These are phyloP conservation scores for Microcebus murinus DNA, from an alignment of 2,113 vertebrate genomes.

Conservation along the genomic window DNA sequence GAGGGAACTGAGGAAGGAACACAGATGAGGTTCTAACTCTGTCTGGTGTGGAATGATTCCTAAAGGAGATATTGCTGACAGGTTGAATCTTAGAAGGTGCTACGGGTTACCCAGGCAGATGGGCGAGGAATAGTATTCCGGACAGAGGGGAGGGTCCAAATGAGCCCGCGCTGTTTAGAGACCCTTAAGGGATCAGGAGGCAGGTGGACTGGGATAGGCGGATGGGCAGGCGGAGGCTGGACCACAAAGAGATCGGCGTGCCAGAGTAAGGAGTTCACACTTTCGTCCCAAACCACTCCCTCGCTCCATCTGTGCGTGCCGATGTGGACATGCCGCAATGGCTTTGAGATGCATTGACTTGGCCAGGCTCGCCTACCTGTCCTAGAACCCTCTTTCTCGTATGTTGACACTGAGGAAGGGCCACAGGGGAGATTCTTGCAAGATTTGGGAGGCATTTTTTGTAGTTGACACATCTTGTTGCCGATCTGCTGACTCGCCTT, in stretches of 20 bases:
- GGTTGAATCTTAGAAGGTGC: background rate
- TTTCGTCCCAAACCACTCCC: background rate
- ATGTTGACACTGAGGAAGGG: background rate
- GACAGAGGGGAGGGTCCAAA: no score
- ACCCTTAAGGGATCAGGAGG: background rate
- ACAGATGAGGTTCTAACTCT: background rate
- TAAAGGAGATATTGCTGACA: background rate
- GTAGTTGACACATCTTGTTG: background rate
- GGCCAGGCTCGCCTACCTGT: background rate
- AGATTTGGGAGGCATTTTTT: background rate
- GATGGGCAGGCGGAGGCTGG: background rate
- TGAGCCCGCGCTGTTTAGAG: background rate
- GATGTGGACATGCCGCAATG: rapidly evolving
- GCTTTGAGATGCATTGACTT: background rate
- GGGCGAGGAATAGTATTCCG: background rate
- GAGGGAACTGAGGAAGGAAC: background rate
- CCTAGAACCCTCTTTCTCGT: background rate
- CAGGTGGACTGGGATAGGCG: background rate
- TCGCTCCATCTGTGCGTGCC: rapidly evolving
- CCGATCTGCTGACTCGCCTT: background rate
- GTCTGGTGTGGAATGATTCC: background rate
- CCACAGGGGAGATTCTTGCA: background rate
- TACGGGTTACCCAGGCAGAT: background rate
- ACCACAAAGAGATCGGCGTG: background rate
- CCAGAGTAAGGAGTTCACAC: background rate